Conservation (phyloP, 2,888 invertebrate species). For the Penaeus monodon region DNA sequence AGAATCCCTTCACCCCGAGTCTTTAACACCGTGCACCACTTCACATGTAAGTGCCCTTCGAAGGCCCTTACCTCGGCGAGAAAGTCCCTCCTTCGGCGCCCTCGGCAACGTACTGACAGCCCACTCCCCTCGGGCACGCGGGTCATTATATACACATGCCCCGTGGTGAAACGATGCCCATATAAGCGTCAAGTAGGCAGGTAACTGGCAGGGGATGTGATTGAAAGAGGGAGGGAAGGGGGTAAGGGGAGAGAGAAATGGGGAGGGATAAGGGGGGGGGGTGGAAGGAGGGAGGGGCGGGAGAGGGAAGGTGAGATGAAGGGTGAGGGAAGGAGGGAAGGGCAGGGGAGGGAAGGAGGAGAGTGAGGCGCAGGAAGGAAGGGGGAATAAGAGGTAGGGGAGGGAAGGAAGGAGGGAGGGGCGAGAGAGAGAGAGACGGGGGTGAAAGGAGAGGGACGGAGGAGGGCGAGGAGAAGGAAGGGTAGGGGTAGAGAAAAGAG, state of each 20-base stretch:
- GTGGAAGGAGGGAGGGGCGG: background rate
- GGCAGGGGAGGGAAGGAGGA: background rate
- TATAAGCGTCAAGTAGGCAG: constrained; percentile 51
- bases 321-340: background rate
- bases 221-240: background rate
- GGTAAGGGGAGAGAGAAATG: constrained; percentile 4
- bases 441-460: too few relatives aligned
- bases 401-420: too few relatives aligned
- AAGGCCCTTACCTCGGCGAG: constrained; percentile 6
- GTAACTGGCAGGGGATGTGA: background rate
- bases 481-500: too few relatives aligned
- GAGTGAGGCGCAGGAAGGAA: background rate
- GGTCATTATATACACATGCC: constrained; percentile 40
- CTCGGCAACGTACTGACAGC: constrained; percentile 42
- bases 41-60: background rate
- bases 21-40: too few relatives aligned
- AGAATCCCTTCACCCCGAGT: too few relatives aligned
- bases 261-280: background rate
- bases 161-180: constrained; percentile 30
- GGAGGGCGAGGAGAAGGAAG: too few relatives aligned
- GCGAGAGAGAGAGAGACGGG: too few relatives aligned
- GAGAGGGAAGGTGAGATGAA: background rate
- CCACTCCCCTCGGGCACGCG: constrained; percentile 5
- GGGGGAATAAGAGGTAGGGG: background rate
- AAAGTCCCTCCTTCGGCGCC: constrained; percentile 42